phyloP scores from a whole-genome alignment of 2,888 invertebrate species.

The Trichogramma dendrolimi region DNA sequence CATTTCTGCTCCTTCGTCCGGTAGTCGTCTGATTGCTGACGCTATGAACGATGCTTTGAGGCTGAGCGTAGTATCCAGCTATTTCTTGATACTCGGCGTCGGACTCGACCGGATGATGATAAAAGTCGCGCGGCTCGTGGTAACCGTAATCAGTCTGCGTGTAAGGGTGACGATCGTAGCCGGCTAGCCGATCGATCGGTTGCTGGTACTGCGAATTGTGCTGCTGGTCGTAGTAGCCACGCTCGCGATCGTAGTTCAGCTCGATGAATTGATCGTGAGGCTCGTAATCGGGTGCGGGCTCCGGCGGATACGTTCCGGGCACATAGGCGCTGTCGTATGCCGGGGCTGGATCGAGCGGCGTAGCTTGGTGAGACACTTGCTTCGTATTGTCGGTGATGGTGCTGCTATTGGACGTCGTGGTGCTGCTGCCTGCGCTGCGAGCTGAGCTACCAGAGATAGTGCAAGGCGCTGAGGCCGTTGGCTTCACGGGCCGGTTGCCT shows the following conservation, averaged over 20 bases:
- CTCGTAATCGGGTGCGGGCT: background rate
- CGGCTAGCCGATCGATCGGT: no score
- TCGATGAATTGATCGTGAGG: conserved; percentile 16
- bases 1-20: no score
- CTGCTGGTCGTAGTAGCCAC: conserved; percentile 30
- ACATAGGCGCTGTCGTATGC: conserved; percentile 22
- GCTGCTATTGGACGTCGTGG: conserved; percentile 9
- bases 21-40: no score
- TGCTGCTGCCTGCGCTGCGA: conserved; percentile 27
- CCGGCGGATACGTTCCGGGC: conserved; percentile 6
- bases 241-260: conserved; percentile 18
- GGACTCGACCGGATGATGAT: no score
- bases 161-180: no score
- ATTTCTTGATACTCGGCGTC: no score
- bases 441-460: conserved; percentile 32
- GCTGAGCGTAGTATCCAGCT: no score
- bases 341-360: conserved; percentile 18
- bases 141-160: no score
- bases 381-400: conserved; percentile 12
- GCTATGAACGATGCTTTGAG: no score
- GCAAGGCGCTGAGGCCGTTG: conserved; percentile 38
- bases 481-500: conserved; percentile 8
- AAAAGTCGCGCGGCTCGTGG: no score
- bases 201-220: conserved; percentile 12
- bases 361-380: background rate